These are phyloP conservation scores for Penaeus japonicus DNA, from an alignment of 1,140 invertebrate genomes.

Conservation along the genomic window DNA sequence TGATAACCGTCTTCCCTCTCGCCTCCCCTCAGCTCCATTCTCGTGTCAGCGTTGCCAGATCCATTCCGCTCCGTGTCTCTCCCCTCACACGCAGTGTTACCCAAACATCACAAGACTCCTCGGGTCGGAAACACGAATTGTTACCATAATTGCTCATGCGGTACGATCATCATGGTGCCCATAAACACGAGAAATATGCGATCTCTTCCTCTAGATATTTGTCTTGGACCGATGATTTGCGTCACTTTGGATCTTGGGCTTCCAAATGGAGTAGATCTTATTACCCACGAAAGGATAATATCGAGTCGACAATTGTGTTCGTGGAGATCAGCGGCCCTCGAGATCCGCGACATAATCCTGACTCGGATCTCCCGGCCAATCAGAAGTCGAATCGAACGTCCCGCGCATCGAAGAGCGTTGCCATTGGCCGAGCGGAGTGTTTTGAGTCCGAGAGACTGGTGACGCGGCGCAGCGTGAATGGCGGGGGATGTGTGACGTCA, in stretches of 20 bases:
- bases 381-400: neutral
- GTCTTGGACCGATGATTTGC: constrained; percentile 56
- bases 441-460: neutral
- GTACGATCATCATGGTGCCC: constrained; percentile 22
- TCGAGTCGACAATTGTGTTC: constrained; percentile 53
- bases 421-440: constrained; percentile 1
- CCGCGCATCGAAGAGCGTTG: neutral
- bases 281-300: constrained; percentile 54
- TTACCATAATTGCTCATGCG: constrained; percentile 38
- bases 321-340: constrained; percentile 29
- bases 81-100: neutral
- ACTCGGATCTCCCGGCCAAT: constrained; percentile 37
- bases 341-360: neutral
- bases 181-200: constrained; percentile 50
- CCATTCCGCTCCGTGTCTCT: neutral
- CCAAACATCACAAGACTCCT: neutral
- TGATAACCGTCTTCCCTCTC: neutral
- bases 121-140: constrained; percentile 28
- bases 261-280: constrained; percentile 56
- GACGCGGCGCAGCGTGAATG: neutral
- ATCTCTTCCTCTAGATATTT: constrained; percentile 46
- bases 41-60: neutral
- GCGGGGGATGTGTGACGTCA: constrained; percentile 19
- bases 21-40: neutral
- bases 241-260: constrained; percentile 52